Evolutionary conservation across 2,888 invertebrate species (phyloP).

Genomic region (Leucania comma): DNA sequence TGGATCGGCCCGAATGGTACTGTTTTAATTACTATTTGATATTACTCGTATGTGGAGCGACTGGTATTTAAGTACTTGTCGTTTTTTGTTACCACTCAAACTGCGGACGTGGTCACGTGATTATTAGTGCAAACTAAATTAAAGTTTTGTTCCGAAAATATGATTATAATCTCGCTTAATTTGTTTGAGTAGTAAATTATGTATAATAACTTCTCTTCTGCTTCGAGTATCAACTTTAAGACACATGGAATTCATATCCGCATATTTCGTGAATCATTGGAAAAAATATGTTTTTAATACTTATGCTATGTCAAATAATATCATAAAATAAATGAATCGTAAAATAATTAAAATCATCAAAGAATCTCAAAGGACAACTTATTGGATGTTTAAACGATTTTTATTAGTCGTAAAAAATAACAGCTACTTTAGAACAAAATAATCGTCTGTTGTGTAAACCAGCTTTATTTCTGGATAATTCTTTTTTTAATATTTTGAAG

Average conservation of each 20-base stretch:
- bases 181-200: constrained; percentile 14
- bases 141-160: constrained; percentile 19
- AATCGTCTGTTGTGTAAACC: not conserved
- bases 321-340: constrained; percentile 8
- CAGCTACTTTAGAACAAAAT: not conserved
- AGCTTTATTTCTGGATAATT: constrained; percentile 22
- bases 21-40: constrained; percentile 56
- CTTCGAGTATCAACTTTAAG: not conserved
- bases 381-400: constrained; percentile 5
- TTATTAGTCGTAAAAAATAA: constrained; percentile 22
- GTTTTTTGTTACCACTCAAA: constrained; percentile 37
- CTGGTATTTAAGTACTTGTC: constrained; percentile 17
- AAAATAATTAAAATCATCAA: constrained; percentile 14
- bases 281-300: not conserved
- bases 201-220: not conserved
- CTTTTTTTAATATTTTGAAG: constrained; percentile 30
- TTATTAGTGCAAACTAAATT: constrained; percentile 54
- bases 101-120: constrained; percentile 24
- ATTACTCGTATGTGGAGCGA: constrained; percentile 45
- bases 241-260: not conserved
- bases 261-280: not conserved
- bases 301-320: no score
- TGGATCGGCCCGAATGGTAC: constrained; percentile 28
- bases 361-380: constrained; percentile 2
- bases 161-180: constrained; percentile 6